phyloP scores from a whole-genome alignment of 2,888 invertebrate species.

The Aporophyla lueneburgensis region DNA sequence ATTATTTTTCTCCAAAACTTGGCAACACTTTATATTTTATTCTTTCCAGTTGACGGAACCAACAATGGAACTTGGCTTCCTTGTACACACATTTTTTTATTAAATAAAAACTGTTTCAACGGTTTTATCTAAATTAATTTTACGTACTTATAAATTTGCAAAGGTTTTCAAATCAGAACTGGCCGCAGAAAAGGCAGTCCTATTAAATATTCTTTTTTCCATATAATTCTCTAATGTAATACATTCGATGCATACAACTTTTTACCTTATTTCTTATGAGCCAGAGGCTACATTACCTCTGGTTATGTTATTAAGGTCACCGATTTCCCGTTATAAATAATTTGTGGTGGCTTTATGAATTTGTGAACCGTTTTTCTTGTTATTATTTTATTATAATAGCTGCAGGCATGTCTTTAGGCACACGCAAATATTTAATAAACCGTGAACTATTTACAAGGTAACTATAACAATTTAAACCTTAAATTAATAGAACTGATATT shows the following conservation, averaged over 20 bases:
- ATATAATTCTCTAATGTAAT: conserved; percentile 37
- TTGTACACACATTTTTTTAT: conserved; percentile 9
- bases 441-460: conserved; percentile 24
- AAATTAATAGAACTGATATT: conserved; percentile 17
- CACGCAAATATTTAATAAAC: conserved; percentile 32
- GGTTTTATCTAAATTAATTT: conserved; percentile 57
- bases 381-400: conserved; percentile 45
- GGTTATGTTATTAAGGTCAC: conserved; percentile 42
- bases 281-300: conserved; percentile 22
- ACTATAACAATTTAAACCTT: conserved; percentile 16
- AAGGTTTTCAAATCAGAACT: conserved; percentile 42
- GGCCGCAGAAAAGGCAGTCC: conserved; percentile 35
- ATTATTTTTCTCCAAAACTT: conserved; percentile 36
- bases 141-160: conserved; percentile 17
- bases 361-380: conserved; percentile 43
- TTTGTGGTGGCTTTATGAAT: conserved; percentile 47
- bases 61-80: conserved; percentile 37
- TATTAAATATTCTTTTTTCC: conserved; percentile 45
- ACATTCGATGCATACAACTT: conserved; percentile 25
- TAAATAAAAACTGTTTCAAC: conserved; percentile 29
- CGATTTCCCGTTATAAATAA: conserved; percentile 54
- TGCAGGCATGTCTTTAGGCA: conserved; percentile 20
- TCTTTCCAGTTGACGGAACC: conserved; percentile 50
- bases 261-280: conserved; percentile 18
- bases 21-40: conserved; percentile 45